phyloP scores from a whole-genome alignment of 2,797 vertebrate genomes.

The Enteromius argenteus region DNA sequence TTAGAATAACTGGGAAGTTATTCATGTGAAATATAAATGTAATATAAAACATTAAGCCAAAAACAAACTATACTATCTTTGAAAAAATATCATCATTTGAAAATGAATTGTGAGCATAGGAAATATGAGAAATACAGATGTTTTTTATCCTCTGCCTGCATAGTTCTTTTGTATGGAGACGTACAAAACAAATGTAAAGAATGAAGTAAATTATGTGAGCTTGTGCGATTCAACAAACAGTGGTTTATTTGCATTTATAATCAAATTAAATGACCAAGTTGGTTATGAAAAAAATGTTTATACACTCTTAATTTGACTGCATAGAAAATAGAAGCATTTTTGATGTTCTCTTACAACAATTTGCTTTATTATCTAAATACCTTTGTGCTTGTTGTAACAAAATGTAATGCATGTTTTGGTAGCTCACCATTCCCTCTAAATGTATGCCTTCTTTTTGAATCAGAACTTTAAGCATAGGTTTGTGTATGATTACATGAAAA shows the following conservation, averaged over 20 bases:
- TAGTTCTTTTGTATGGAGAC: background rate
- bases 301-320: background rate
- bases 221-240: slow-evolving; percentile 1
- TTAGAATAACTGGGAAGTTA: slow-evolving; percentile 70
- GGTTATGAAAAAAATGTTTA: background rate
- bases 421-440: background rate
- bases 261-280: background rate
- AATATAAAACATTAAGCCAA: slow-evolving; percentile 75
- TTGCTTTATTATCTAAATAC: background rate
- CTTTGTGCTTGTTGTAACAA: background rate
- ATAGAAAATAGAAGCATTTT: background rate
- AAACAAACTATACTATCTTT: slow-evolving; percentile 34
- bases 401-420: background rate
- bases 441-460: background rate
- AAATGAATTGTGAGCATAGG: background rate
- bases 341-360: background rate
- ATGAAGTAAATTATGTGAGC: background rate
- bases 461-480: slow-evolving; percentile 11
- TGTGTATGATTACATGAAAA: background rate
- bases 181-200: background rate
- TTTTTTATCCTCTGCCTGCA: background rate
- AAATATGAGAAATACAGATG: background rate
- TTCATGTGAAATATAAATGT: slow-evolving; percentile 40
- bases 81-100: background rate
- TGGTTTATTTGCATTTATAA: slow-evolving; percentile 1